A percentile compares a stretch with the other conserved stretches of the same genome.
These are phyloP conservation scores for Drosophila incognita DNA, from an alignment of 2,888 invertebrate genomes.

Conservation along the genomic window DNA sequence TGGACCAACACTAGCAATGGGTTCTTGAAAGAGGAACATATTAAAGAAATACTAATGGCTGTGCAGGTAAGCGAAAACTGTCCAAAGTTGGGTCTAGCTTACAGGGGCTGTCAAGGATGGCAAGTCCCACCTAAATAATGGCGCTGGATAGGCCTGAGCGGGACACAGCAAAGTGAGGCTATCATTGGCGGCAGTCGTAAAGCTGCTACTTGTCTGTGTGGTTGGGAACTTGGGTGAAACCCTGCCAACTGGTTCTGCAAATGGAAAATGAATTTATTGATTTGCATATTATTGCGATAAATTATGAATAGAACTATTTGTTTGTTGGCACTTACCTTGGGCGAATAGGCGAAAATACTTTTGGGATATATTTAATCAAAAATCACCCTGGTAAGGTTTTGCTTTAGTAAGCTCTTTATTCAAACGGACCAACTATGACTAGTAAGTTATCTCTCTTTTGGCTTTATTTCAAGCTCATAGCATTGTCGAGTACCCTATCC, in stretches of 20 bases:
- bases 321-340: constrained; percentile 77
- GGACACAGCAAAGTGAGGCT: constrained; percentile 88
- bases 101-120: not conserved
- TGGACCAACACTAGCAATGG: constrained; percentile 89
- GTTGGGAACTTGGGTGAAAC: constrained; percentile 90
- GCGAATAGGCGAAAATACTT: constrained; percentile 33
- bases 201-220: constrained; percentile 87
- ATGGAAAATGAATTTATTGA: constrained; percentile 42
- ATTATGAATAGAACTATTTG: constrained; percentile 35
- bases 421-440: constrained; percentile 57
- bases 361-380: constrained; percentile 31
- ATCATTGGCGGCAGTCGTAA: constrained; percentile 86
- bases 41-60: not conserved
- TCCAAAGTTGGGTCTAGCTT: constrained; percentile 44
- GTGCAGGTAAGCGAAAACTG: constrained; percentile 54
- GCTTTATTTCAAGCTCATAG: constrained; percentile 84
- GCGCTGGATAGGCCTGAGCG: constrained; percentile 90
- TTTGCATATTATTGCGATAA: constrained; percentile 27
- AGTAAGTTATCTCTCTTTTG: constrained; percentile 34
- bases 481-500: constrained; percentile 93
- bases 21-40: constrained; percentile 85
- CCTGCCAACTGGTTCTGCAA: constrained; percentile 90
- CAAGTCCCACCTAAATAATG: constrained; percentile 86
- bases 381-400: constrained; percentile 16
- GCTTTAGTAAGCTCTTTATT: constrained; percentile 26